phyloP scores from a whole-genome alignment of 2,888 invertebrate genomes.

The Pelosia muscerda region DNA sequence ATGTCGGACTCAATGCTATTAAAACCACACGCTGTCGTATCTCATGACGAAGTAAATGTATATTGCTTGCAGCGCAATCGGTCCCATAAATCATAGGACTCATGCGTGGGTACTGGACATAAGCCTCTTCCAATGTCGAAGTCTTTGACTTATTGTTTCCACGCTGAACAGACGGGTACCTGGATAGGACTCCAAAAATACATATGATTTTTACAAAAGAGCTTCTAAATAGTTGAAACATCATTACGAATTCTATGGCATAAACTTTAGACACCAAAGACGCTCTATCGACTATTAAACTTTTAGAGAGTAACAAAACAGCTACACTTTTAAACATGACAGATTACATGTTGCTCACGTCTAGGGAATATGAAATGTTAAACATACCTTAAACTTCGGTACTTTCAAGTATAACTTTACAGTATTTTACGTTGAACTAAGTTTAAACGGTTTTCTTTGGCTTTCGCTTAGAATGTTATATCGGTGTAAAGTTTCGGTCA shows the following conservation, averaged over 20 bases:
- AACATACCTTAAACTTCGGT: slow-evolving; percentile 32
- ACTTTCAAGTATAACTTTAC: slow-evolving; percentile 32
- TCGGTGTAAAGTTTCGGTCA: slow-evolving; percentile 12
- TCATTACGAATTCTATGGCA: not conserved
- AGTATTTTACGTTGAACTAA: slow-evolving; percentile 36
- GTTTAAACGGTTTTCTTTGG: slow-evolving; percentile 44
- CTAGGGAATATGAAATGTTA: slow-evolving; percentile 43
- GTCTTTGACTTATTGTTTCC: too few relatives aligned
- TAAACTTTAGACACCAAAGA: not conserved
- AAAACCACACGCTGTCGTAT: too few relatives aligned
- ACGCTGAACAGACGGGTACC: too few relatives aligned
- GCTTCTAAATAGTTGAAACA: not conserved
- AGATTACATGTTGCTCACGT: slow-evolving; percentile 37
- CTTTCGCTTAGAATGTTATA: slow-evolving; percentile 24
- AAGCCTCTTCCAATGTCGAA: too few relatives aligned
- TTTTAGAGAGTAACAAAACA: slow-evolving; percentile 3
- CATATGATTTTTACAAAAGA: too few relatives aligned
- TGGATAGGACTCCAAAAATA: too few relatives aligned
- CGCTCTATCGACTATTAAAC: not conserved
- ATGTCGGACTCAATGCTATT: too few relatives aligned
- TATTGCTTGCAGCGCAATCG: too few relatives aligned
- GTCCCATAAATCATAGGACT: too few relatives aligned
- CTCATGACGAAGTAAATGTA: too few relatives aligned
- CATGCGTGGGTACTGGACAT: too few relatives aligned
- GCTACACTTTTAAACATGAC: slow-evolving; percentile 27